Conservation (phyloP, 2,888 invertebrate genomes). For the Heteromurus nitidus region DNA sequence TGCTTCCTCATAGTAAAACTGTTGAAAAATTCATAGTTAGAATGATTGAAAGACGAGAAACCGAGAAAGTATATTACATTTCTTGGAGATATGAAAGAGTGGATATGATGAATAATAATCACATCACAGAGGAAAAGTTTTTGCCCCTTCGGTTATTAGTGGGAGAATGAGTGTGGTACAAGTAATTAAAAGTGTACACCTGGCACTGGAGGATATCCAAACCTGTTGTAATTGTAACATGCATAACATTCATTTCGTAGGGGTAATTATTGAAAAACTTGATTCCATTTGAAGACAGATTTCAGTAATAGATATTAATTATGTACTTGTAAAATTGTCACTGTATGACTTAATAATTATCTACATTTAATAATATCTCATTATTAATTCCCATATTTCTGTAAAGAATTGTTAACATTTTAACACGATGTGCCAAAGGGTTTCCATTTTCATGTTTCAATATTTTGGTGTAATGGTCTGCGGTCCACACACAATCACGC, state of each 20-base stretch:
- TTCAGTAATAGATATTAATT: neutral
- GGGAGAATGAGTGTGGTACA: constrained; percentile 26
- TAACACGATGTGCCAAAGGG: too few relatives aligned
- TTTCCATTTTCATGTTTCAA: too few relatives aligned
- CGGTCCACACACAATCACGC: too few relatives aligned
- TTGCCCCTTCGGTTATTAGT: neutral
- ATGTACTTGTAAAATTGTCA: constrained; percentile 4
- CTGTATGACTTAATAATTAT: constrained; percentile 31
- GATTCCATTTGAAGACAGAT: neutral
- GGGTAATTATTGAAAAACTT: constrained; percentile 12
- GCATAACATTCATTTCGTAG: neutral
- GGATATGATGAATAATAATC: neutral
- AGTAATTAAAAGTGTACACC: constrained; percentile 57
- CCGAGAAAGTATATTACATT: too few relatives aligned
- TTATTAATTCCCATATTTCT: too few relatives aligned
- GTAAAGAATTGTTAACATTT: too few relatives aligned
- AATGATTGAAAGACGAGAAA: too few relatives aligned
- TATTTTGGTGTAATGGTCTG: too few relatives aligned
- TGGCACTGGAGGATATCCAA: constrained; percentile 26
- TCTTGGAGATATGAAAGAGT: too few relatives aligned
- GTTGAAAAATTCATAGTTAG: too few relatives aligned
- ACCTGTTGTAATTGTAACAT: neutral
- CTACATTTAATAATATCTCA: neutral
- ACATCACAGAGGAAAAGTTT: constrained; percentile 16
- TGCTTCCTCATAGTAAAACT: too few relatives aligned